Conservation (phyloP, 2,113 vertebrate species). For the Cygnus buccinator region DNA sequence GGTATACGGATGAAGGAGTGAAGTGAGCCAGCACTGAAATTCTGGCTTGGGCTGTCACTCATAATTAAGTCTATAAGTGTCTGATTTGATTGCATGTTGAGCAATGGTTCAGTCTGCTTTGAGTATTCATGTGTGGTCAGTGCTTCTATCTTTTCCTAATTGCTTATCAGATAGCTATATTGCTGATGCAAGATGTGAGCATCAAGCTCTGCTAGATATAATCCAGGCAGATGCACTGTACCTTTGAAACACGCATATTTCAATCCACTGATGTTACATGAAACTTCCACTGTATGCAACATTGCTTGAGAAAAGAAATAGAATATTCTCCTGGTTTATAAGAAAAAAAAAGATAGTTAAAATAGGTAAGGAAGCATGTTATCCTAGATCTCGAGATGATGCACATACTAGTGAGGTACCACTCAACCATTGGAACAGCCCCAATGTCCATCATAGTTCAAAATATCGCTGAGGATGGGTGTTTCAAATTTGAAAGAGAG, state of each 20-base stretch:
- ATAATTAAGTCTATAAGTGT: conserved; percentile 45
- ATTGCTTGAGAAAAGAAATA: not conserved
- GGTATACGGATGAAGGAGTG: conserved; percentile 32
- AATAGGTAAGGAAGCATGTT: not conserved
- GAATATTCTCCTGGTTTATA: not conserved
- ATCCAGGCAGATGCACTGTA: not conserved
- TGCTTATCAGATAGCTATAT: not conserved
- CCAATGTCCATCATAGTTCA: not conserved
- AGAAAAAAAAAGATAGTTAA: not conserved
- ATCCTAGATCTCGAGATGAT: not conserved
- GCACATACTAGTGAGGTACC: not conserved
- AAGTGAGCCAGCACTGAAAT: conserved; percentile 45
- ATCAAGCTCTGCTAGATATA: conserved; percentile 3
- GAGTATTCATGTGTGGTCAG: conserved; percentile 14
- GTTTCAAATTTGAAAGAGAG: not conserved
- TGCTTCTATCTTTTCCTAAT: conserved; percentile 30
- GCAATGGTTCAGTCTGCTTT: conserved; percentile 27
- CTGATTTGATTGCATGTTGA: conserved; percentile 37
- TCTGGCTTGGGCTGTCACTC: conserved; percentile 41
- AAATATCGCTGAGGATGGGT: not conserved
- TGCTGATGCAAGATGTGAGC: not conserved
- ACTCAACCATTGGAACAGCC: accelerated
- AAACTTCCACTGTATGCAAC: not conserved
- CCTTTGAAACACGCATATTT: not conserved
- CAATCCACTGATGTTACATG: not conserved